Base-by-base conservation (phyloP, 2,113 vertebrate genomes). In the Mormoops blainvillei region DNA sequence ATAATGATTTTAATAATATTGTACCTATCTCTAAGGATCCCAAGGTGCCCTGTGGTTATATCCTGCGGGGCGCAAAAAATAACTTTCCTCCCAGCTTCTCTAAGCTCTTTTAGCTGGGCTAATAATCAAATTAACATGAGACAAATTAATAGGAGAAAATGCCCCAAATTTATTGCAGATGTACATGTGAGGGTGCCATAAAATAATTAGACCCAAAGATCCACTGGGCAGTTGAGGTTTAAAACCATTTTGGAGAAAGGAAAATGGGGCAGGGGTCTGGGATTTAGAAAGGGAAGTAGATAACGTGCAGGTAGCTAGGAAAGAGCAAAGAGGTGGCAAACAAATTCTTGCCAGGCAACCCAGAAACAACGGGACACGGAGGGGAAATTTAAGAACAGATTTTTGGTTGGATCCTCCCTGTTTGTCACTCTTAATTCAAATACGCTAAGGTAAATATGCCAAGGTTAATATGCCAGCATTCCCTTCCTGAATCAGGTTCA, bases 1-100 rank as follows among this genome's bases (percentile, higher is more conserved):
- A 73, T 67, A 71, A 76, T 91, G 63, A 73, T 48, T 96, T 81
- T 81, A 90, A 65, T 94, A 88, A 94, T n/a, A 81, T 18, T 54
- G 20, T 90, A 19, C 50, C 33, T 63, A 14, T 87, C 58, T 85
- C 38, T 76, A 54, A 83, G 80, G 80, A 87, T 52, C 43, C 43
- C 3, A 52, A 45, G 43, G 26, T 90, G 54, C 41, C 31, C 19
- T 70, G 16, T 77, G 82, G 24, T 87, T 86, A 31, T 73, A 61
- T 56, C 74, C 43, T 45, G 14, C 18, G 71, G 41, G 71, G 71
- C 3, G 12, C 70, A 73, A 28, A 74, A 45, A 45, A 74, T 48
- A 74, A 45, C 71, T 18, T 24, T 13, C 70, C 71, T 74, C 43
- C 41, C 5, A 74, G 71, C 14, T 45, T 63, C 28, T 31, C 71